Base-by-base conservation (phyloP, 1,140 invertebrate species). In the Theocolax elegans region DNA sequence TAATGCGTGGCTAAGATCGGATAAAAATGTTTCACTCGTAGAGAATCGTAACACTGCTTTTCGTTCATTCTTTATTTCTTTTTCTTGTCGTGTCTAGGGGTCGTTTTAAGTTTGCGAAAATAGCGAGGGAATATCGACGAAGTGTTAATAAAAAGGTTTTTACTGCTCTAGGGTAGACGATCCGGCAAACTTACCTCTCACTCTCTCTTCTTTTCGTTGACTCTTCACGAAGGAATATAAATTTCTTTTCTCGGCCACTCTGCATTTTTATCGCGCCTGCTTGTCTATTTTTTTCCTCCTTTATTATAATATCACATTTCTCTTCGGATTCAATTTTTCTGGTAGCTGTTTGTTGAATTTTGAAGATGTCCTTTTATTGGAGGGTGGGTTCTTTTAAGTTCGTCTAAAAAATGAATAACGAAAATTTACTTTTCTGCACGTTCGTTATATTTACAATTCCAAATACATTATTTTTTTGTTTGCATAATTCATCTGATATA, bases 101-200 rank as follows among this genome's bases (percentile, higher is more conserved):
- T 66, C 51, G 51, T 66, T 66, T 66, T 54, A 66, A 66, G 51
- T 66, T 56, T 56, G 54, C 54, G 65, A 59, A 67, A 59, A 67
- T 59, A 49, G 65, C 38, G 42, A 15, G 65, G 40, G 44, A 59
- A 59, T 67, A 59, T 67, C 65, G 65, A 51, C 46, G 66, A 68
- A 56, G 46, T 44, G 56, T 60, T 53, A 31, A 42, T 38, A 58
- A 67, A 58, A 56, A 58, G 44, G 66, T 60, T 68, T 68, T 68
- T 67, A 60, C 56, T 29, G 56, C 56, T 60, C 35, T 19, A 17
- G 29, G 56, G 31, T 60, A 67, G 31, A 60, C 29, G 29, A 48
- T 49, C 66, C 46, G 29, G 19, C 66, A 51, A 51, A 68, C 66
- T 68, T 48, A 21, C 56, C 35, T 58, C 40, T 42, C 44, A 9